These are phyloP conservation scores for Dryococelus australis DNA, from an alignment of 2,888 invertebrate genomes.

Conservation along the genomic window DNA sequence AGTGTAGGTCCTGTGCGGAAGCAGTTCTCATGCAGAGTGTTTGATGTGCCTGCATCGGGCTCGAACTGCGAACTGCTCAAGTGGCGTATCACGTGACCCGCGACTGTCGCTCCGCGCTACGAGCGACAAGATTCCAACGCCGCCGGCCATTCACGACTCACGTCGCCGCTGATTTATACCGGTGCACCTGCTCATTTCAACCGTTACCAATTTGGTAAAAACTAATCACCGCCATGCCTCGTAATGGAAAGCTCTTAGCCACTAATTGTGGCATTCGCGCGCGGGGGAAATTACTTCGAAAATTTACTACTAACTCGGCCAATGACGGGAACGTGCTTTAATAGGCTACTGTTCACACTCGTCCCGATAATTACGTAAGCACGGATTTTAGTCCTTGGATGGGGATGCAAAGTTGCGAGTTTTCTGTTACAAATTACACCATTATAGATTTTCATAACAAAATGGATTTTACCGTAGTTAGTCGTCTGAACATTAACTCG, in stretches of 20 bases:
- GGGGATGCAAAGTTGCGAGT: neutral
- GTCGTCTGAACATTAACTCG: too few relatives aligned
- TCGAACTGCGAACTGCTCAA: neutral
- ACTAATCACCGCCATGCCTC: neutral
- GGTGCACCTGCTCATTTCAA: neutral
- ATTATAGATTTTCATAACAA: too few relatives aligned
- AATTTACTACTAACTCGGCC: neutral
- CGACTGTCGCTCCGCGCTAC: too few relatives aligned
- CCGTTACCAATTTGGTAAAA: neutral
- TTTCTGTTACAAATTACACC: too few relatives aligned
- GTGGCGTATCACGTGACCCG: neutral
- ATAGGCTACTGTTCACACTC: neutral
- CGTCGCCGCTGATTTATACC: neutral
- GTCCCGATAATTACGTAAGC: neutral
- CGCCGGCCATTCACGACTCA: neutral
- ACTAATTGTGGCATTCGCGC: neutral
- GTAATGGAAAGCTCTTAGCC: neutral
- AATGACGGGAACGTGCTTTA: neutral
- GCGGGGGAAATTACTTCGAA: neutral
- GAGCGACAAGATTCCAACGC: neutral
- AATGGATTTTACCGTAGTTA: too few relatives aligned
- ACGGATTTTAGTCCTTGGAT: neutral
- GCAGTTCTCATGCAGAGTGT: too few relatives aligned
- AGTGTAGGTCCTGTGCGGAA: neutral
- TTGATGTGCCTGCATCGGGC: too few relatives aligned